Conservation (phyloP, 2,797 vertebrate species). For the Furcifer pardalis region DNA sequence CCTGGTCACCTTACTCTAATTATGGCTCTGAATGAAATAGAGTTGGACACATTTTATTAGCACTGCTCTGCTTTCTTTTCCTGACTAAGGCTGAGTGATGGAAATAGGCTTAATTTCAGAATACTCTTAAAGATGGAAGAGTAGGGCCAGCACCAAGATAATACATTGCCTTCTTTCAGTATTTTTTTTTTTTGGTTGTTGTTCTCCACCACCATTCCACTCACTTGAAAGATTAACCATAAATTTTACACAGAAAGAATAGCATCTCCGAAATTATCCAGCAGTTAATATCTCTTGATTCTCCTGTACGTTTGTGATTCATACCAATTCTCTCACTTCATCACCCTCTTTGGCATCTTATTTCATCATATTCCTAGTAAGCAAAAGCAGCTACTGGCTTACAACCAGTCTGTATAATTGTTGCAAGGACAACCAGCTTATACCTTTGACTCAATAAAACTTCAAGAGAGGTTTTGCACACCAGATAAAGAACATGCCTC, state of each 20-base stretch:
- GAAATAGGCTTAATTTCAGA: not conserved
- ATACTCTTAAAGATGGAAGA: not conserved
- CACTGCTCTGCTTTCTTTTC: not conserved
- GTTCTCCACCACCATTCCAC: not conserved
- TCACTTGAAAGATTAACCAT: not conserved
- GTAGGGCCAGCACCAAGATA: not conserved
- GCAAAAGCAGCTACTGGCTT: not conserved
- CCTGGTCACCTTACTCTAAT: not conserved
- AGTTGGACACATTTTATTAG: not conserved
- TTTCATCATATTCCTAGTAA: not conserved
- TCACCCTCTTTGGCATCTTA: not conserved
- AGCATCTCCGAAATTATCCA: not conserved
- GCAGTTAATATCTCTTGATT: not conserved
- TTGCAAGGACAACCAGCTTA: constrained; percentile 6
- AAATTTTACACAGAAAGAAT: not conserved
- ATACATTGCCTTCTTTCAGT: not conserved
- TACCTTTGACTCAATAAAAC: not conserved
- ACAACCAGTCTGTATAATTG: constrained; percentile 18
- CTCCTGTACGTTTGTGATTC: not conserved
- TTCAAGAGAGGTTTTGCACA: constrained; percentile 14
- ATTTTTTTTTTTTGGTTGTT: not conserved
- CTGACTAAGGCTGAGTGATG: not conserved
- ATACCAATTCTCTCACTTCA: constrained; percentile 25
- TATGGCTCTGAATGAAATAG: no score
- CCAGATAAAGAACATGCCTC: not conserved